Evolutionary conservation across 2,797 vertebrate genomes (phyloP).

Genomic region (Cryptoprocta ferox): DNA sequence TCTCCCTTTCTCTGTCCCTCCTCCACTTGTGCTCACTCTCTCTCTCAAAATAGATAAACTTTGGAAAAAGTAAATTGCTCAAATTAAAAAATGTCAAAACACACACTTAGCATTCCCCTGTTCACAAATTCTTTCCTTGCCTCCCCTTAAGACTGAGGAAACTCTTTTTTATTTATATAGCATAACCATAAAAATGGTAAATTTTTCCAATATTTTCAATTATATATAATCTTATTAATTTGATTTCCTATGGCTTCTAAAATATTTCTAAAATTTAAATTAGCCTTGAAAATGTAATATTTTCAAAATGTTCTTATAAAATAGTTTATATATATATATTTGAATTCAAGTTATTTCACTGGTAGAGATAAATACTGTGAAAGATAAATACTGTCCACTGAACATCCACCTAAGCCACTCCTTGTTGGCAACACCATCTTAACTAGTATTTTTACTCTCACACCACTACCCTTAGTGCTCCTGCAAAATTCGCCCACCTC

Average conservation of each 20-base stretch:
- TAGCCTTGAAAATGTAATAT: background rate
- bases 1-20: too few species aligned
- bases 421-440: background rate
- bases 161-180: background rate
- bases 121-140: background rate
- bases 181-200: background rate
- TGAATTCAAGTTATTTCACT: background rate
- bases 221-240: background rate
- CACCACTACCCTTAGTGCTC: fast-evolving
- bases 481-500: background rate
- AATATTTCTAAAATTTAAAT: background rate
- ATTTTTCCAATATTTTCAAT: background rate
- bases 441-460: background rate
- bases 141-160: background rate
- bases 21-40: too few species aligned
- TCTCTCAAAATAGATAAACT: too few species aligned
- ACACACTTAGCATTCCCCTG: background rate
- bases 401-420: fast-evolving
- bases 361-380: background rate
- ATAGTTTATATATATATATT: background rate
- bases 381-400: background rate
- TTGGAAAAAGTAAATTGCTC: background rate
- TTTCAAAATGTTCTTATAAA: background rate
- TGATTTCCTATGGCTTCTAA: background rate
- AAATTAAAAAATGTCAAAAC: background rate